phyloP scores from a whole-genome alignment of 2,888 invertebrate genomes.

The Steinernema scapterisci region DNA sequence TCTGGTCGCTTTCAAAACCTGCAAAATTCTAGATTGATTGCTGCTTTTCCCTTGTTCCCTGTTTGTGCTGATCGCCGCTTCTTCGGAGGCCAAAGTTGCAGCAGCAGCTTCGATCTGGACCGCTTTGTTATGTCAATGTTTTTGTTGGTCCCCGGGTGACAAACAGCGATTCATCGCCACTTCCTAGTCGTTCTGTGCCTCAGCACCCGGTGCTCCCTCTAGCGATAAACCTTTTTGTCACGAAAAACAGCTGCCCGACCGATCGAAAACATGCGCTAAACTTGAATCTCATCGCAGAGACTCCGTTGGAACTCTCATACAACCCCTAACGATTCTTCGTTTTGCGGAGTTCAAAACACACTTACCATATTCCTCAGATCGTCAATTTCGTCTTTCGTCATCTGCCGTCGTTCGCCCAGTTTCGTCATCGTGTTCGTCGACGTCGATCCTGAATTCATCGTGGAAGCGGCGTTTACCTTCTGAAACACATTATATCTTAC shows the following conservation, averaged over 20 bases:
- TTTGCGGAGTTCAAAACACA: neutral
- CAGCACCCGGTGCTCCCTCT: neutral
- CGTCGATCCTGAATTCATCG: neutral
- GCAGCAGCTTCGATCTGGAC: no score
- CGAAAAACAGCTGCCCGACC: neutral
- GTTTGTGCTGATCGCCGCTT: no score
- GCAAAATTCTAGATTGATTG: neutral
- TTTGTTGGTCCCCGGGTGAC: neutral
- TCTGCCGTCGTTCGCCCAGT: constrained; percentile 17
- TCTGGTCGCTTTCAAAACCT: constrained; percentile 16
- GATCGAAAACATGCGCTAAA: neutral
- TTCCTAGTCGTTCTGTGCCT: neutral
- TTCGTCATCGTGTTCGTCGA: constrained; percentile 24
- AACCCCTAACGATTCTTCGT: no score
- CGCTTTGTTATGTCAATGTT: neutral
- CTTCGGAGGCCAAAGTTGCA: no score
- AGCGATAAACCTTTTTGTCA: constrained; percentile 3
- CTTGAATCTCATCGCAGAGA: no score
- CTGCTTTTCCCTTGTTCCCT: neutral
- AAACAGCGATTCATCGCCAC: neutral
- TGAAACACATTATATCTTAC: no score
- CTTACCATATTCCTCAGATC: constrained; percentile 24
- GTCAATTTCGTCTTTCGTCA: constrained; percentile 19
- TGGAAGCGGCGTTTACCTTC: neutral
- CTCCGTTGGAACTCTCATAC: no score